These are phyloP conservation scores for Dynastes maya DNA, from an alignment of 2,888 invertebrate genomes.

Conservation along the genomic window DNA sequence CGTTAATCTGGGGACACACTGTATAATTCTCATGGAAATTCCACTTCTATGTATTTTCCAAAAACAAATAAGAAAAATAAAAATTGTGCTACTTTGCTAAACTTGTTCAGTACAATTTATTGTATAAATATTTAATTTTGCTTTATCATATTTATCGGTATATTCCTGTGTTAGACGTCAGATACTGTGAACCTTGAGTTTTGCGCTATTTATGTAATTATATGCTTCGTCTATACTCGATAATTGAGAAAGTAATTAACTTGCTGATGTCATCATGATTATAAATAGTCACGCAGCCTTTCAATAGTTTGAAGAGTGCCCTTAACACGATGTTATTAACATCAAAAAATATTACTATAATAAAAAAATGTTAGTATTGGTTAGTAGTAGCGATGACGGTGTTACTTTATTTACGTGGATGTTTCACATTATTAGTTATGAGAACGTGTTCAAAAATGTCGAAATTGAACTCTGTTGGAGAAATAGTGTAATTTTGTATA, in stretches of 20 bases:
- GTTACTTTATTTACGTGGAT: not conserved
- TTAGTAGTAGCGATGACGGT: not conserved
- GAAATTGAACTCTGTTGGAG: not conserved
- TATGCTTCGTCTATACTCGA: constrained; percentile 19
- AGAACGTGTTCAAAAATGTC: not conserved
- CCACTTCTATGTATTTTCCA: not conserved
- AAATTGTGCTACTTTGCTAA: not conserved
- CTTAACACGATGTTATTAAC: not conserved
- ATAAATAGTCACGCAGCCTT: not conserved
- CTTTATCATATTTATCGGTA: not conserved
- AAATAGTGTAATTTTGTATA: not conserved
- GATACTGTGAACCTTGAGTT: constrained; percentile 26
- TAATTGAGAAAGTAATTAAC: constrained; percentile 37
- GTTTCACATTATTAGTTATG: not conserved
- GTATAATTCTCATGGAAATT: not conserved
- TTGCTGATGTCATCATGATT: constrained; percentile 27
- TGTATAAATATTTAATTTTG: constrained; percentile 6
- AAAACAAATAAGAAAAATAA: not conserved
- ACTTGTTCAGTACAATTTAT: not conserved
- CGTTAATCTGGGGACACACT: too few species aligned
- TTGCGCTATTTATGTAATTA: constrained; percentile 25
- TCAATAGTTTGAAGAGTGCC: not conserved
- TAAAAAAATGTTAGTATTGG: not conserved
- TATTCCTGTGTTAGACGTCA: not conserved
- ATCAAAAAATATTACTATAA: not conserved